Base-by-base conservation (phyloP, 2,888 invertebrate species). In the Lottia gigantea region DNA sequence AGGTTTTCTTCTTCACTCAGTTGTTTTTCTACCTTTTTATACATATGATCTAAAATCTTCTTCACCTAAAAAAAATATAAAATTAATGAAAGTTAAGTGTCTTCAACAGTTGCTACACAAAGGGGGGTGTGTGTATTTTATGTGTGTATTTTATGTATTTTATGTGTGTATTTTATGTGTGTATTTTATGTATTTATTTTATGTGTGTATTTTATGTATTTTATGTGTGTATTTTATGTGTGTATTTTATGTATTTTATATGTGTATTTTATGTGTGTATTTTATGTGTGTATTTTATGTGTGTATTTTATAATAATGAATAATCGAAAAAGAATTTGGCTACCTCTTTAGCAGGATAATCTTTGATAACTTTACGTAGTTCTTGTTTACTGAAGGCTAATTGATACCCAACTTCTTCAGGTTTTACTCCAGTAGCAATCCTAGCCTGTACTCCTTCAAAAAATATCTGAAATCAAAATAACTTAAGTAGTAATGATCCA, bases 361-460 rank as follows among this genome's bases (percentile, higher is more conserved):
- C 94, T 80, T 94, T 94, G 73, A 98, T 96, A 62, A 97, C 95
- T 89, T 96, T 95, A 71, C 96, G 92, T 80, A 99, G 91, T 90
- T 98, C 98, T 90, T 96, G 96, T 90, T 98, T 97, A 88, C 96
- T 97, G 90, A 95, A 98, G 49, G 96, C 97, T 90, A 97, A 93
- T 90, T 98, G 98, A 91, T 96, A 99, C 86, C 97, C 95, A 70
- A 99, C 95, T 91, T 99, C 98, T 62, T 97, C 95, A 86, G 95
- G 95, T 88, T 96, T 97, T 66, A 97, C 96, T 69, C 99, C 98
- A 85, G 94, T 93, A 68, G 95, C 94, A 75, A 98, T 96, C 87
- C 95, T 94, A 76, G 93, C 94, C 89, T 97, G 94, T 69, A 99
- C 97, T 66, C 97, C 97, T 89, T 99, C 98, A 88, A 99, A 98